Percentiles rank a stretch among this genome's conserved stretches.
phyloP scores from a whole-genome alignment of 1,140 invertebrate species.

The Zaprionus inermis region DNA sequence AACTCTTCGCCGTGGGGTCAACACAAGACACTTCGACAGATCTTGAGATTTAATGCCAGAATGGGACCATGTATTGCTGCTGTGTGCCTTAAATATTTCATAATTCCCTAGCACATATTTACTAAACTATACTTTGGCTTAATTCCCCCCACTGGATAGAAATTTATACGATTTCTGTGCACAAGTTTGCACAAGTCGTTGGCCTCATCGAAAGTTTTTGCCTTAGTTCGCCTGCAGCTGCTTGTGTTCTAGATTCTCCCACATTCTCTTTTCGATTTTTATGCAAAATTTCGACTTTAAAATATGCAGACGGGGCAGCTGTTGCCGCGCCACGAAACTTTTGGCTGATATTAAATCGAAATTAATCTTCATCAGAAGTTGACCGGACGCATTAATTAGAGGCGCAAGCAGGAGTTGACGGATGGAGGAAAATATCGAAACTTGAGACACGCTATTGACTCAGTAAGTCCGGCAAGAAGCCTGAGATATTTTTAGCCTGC shows the following conservation, averaged over 20 bases:
- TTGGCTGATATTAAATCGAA: conserved; percentile 35
- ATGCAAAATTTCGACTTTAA: conserved; percentile 32
- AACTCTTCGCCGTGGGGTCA: neutral
- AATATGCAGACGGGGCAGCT: conserved; percentile 27
- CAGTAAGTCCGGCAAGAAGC: neutral
- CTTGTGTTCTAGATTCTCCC: neutral
- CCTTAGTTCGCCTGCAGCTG: conserved; percentile 12
- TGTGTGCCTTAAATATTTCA: neutral
- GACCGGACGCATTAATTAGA: conserved; percentile 38
- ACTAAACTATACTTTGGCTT: neutral
- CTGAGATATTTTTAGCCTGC: neutral
- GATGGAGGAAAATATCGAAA: neutral
- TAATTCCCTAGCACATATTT: neutral
- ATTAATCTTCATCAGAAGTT: conserved; percentile 46
- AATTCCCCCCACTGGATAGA: neutral
- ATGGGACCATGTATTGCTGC: neutral
- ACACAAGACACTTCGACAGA: neutral
- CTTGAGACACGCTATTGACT: neutral
- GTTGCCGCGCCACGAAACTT: conserved; percentile 26
- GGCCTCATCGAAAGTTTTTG: conserved; percentile 27
- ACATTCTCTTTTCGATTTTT: conserved; percentile 18
- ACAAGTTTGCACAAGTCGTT: conserved; percentile 22
- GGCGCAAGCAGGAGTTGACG: neutral
- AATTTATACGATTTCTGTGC: neutral
- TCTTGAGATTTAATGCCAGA: neutral